Evolutionary conservation across 2,797 vertebrate genomes (phyloP).

Genomic region (Varecia variegata): DNA sequence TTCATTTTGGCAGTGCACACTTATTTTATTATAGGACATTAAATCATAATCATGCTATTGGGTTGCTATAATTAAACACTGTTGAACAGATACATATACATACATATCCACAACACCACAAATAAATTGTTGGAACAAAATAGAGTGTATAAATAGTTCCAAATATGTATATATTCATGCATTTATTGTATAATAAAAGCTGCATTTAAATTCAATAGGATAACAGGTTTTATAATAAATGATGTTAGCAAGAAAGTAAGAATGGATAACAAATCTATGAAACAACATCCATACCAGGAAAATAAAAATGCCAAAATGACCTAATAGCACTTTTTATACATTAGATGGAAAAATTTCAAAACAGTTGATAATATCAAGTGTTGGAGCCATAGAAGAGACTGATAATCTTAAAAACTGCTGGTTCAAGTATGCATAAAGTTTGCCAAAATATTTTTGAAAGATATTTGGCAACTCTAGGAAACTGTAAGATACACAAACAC

Average conservation of each 20-base stretch:
- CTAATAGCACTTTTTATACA: neutral
- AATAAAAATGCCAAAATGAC: neutral
- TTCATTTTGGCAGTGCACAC: neutral
- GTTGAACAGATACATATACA: neutral
- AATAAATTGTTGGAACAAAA: neutral
- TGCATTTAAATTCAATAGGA: neutral
- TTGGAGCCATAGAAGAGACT: neutral
- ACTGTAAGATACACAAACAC: neutral
- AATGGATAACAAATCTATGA: neutral
- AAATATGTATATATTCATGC: neutral
- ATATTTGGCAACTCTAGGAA: neutral
- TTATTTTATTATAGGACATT: neutral
- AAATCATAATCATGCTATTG: neutral
- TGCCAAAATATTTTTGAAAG: neutral
- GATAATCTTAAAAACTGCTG: neutral
- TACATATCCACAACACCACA: neutral
- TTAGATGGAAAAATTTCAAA: neutral
- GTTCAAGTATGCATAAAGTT: neutral
- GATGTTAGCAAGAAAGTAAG: neutral
- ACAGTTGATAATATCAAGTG: neutral
- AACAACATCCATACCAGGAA: neutral
- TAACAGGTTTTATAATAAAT: neutral
- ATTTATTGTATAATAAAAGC: neutral
- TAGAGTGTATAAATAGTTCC: neutral
- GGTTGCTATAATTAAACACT: neutral